These are phyloP conservation scores for Marisa cornuarietis DNA, from an alignment of 1,140 invertebrate species.

Conservation along the genomic window DNA sequence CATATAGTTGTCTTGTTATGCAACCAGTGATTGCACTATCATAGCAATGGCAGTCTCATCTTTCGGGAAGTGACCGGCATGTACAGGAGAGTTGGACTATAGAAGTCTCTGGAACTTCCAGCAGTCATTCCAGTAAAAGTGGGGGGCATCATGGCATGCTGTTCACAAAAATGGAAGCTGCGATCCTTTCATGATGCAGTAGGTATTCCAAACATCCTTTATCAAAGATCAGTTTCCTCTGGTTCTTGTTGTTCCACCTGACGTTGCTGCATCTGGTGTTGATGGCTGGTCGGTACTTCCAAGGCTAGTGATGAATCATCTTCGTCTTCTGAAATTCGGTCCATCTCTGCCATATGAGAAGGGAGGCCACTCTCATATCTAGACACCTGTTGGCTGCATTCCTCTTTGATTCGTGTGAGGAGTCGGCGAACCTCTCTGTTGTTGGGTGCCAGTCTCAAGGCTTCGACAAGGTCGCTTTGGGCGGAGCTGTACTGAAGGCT, in stretches of 20 bases:
- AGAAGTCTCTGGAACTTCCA: no score
- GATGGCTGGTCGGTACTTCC: neutral
- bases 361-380: conserved; percentile 34
- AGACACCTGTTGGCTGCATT: conserved; percentile 66
- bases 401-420: conserved; percentile 74
- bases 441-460: conserved; percentile 74
- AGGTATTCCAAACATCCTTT: neutral
- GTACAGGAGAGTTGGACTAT: no score
- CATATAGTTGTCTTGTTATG: no score
- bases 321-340: conserved; percentile 39
- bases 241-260: conserved; percentile 4
- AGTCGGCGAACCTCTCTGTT: conserved; percentile 76
- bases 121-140: no score
- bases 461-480: conserved; percentile 76
- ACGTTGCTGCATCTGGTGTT: neutral
- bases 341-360: conserved; percentile 22
- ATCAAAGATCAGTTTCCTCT: conserved; percentile 41
- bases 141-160: no score
- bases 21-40: no score
- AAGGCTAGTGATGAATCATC: conserved; percentile 32
- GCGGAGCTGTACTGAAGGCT: conserved; percentile 72
- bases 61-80: no score
- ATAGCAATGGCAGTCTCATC: no score
- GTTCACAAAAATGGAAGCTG: no score
- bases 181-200: no score